phyloP scores from a whole-genome alignment of 2,888 invertebrate genomes.

The Hypselothyrea guttata region DNA sequence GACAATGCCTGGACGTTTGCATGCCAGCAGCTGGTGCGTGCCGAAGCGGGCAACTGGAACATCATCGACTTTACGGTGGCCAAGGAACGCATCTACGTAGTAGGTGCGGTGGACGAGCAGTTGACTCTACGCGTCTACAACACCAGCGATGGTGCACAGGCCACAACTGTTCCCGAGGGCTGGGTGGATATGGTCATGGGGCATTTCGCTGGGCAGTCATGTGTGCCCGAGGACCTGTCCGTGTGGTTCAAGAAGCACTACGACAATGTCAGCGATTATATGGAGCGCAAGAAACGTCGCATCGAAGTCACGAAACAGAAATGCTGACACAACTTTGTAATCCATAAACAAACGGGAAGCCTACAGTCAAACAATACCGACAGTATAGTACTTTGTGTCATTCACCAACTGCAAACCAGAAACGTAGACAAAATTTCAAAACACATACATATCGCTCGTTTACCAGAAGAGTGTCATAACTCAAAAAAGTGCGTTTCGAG shows the following conservation, averaged over 20 bases:
- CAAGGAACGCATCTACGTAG: conserved; percentile 60
- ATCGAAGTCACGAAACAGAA: conserved; percentile 83
- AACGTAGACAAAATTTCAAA: too few relatives aligned
- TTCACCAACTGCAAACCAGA: too few relatives aligned
- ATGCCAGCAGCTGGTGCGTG: conserved; percentile 37
- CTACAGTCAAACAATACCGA: too few relatives aligned
- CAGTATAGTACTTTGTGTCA: too few relatives aligned
- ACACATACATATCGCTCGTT: too few relatives aligned
- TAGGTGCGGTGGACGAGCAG: conserved; percentile 62
- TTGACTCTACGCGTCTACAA: conserved; percentile 61
- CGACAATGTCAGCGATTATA: conserved; percentile 91
- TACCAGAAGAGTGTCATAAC: too few relatives aligned
- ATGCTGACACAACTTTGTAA: conserved; percentile 3
- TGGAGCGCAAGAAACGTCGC: conserved; percentile 88
- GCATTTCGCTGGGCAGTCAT: conserved; percentile 56
- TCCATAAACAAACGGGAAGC: too few relatives aligned
- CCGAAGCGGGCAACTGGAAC: conserved; percentile 63
- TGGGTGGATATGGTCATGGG: conserved; percentile 71
- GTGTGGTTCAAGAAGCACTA: conserved; percentile 89
- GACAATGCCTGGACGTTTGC: conserved; percentile 53
- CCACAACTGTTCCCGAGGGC: conserved; percentile 40
- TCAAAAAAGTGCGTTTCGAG: too few relatives aligned
- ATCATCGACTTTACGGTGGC: conserved; percentile 70
- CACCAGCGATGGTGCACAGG: conserved; percentile 26
- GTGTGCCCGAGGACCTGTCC: conserved; percentile 82